Percentiles rank a stretch among this genome's conserved stretches.
Conservation (phyloP, 2,888 invertebrate species). For the Timema cristinae region DNA sequence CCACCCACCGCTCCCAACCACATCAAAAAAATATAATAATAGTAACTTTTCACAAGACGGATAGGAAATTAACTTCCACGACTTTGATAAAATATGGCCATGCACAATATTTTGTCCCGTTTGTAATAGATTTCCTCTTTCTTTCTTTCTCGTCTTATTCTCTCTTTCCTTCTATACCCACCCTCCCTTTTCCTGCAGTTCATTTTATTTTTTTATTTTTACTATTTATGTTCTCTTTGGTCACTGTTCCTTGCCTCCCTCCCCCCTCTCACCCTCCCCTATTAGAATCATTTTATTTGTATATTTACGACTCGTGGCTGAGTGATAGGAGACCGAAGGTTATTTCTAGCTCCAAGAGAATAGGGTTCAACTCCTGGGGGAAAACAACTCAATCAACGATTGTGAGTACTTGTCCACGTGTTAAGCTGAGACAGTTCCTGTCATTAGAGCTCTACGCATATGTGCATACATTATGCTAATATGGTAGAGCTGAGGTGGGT, state of each 20-base stretch:
- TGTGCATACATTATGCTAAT: too few relatives aligned
- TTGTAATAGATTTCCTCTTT: neutral
- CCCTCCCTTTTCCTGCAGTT: neutral
- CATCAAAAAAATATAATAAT: neutral
- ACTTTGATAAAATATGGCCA: slow-evolving; percentile 29
- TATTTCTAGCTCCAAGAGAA: too few relatives aligned
- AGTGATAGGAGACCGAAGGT: too few relatives aligned
- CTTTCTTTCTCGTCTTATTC: slow-evolving; percentile 7
- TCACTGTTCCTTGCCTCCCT: neutral
- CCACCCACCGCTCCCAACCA: too few relatives aligned
- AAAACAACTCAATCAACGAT: too few relatives aligned
- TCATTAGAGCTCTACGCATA: too few relatives aligned
- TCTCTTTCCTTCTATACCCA: neutral
- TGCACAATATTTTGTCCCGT: slow-evolving; percentile 14
- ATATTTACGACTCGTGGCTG: too few relatives aligned
- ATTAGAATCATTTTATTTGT: too few relatives aligned
- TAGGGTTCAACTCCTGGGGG: too few relatives aligned
- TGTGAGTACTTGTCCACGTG: too few relatives aligned
- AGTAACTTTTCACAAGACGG: slow-evolving; percentile 18
- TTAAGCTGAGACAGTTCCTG: too few relatives aligned
- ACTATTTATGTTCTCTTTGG: neutral
- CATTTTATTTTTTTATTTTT: neutral
- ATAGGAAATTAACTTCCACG: slow-evolving; percentile 29
- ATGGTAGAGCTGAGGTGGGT: too few relatives aligned
- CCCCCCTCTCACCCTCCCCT: neutral